These are phyloP conservation scores for Hemicentrotus pulcherrimus DNA, from an alignment of 35 echinoderm and acorn worm species.

Conservation along the genomic window DNA sequence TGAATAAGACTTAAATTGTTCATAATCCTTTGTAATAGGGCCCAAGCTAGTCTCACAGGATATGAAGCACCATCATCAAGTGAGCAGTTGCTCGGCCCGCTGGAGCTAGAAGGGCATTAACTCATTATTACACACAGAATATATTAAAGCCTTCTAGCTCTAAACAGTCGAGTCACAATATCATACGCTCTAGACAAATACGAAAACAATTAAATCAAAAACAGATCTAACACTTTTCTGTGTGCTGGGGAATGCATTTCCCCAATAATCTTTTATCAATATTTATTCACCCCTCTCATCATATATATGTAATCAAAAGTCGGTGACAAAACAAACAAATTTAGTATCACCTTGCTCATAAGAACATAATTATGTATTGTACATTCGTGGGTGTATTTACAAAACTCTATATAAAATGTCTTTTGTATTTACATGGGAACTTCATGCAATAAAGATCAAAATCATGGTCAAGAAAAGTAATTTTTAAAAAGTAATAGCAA, in stretches of 20 bases:
- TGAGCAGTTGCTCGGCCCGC: no score
- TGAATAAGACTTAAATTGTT: no score
- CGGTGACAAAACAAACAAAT: neutral
- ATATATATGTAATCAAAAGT: neutral
- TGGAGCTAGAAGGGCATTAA: no score
- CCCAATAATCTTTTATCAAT: neutral
- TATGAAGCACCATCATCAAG: no score
- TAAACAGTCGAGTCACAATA: no score
- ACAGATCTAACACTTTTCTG: neutral
- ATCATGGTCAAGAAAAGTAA: neutral
- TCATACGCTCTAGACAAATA: no score
- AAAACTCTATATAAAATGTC: conserved; percentile 8
- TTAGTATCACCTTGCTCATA: neutral
- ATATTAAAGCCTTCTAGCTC: no score
- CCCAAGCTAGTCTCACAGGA: no score
- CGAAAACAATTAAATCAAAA: no score
- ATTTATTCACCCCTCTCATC: conserved; percentile 10
- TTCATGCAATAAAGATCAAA: neutral
- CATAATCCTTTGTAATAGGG: no score
- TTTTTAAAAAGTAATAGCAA: neutral
- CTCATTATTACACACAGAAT: no score
- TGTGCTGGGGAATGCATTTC: neutral
- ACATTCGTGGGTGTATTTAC: neutral
- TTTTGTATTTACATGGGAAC: neutral
- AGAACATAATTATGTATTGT: neutral